phyloP scores from a whole-genome alignment of 2,797 vertebrate genomes.

The Bovichtus diacanthus region DNA sequence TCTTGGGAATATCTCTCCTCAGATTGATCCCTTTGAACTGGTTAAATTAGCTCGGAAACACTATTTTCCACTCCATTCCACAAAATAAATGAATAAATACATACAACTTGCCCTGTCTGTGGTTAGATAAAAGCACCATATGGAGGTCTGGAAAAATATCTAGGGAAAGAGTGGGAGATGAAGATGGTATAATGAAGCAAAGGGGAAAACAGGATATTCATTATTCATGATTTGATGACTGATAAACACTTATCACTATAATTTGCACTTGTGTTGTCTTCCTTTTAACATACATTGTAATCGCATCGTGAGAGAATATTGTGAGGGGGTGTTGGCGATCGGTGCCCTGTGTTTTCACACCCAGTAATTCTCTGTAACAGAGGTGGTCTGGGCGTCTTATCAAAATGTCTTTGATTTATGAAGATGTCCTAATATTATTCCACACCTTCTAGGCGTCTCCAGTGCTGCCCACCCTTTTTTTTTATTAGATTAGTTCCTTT shows the following conservation, averaged over 20 bases:
- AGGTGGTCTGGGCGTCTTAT: slow-evolving; percentile 64
- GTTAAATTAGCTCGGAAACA: slow-evolving; percentile 75
- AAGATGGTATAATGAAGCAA: slow-evolving; percentile 38
- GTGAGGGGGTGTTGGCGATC: slow-evolving; percentile 15
- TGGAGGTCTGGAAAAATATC: slow-evolving; percentile 48
- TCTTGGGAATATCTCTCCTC: slow-evolving; percentile 65
- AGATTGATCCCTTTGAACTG: slow-evolving; percentile 76
- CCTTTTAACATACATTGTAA: slow-evolving; percentile 17
- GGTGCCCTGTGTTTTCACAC: slow-evolving; percentile 57
- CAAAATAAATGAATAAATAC: slow-evolving; percentile 75
- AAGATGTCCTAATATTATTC: slow-evolving; percentile 76
- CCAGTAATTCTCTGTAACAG: slow-evolving; percentile 57
- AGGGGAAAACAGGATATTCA: slow-evolving; percentile 33
- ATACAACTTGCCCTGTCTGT: slow-evolving; percentile 51
- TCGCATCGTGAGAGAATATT: neutral
- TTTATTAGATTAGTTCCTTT: slow-evolving; percentile 76
- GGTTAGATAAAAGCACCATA: slow-evolving; percentile 56
- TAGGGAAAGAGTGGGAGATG: slow-evolving; percentile 24
- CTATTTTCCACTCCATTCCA: slow-evolving; percentile 73
- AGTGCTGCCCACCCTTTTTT: slow-evolving; percentile 58
- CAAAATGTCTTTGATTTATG: slow-evolving; percentile 62
- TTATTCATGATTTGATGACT: slow-evolving; percentile 45
- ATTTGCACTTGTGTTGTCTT: slow-evolving; percentile 29
- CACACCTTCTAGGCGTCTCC: slow-evolving; percentile 68
- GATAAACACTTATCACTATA: slow-evolving; percentile 51